These are phyloP conservation scores for Trachurus trachurus DNA, from an alignment of 2,797 vertebrate genomes.

Conservation along the genomic window DNA sequence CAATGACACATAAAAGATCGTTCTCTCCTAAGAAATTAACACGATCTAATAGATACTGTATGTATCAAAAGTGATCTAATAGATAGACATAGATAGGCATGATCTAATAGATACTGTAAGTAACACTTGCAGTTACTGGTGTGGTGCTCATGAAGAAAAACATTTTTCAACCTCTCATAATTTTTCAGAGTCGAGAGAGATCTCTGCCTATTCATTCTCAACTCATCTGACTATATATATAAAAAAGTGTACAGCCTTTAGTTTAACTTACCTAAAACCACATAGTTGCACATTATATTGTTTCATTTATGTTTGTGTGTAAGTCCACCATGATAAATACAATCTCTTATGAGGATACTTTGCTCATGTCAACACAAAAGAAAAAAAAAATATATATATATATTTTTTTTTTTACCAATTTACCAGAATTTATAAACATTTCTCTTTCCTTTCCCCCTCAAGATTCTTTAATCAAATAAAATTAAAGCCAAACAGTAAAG, in stretches of 20 bases:
- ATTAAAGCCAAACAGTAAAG: constrained; percentile 2
- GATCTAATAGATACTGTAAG: constrained; percentile 50
- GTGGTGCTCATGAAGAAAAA: constrained; percentile 9
- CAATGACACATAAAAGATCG: constrained; percentile 52
- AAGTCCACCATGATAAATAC: neutral
- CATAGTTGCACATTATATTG: neutral
- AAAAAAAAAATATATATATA: constrained; percentile 1
- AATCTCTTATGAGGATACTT: neutral
- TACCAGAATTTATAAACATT: neutral
- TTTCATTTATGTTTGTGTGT: constrained; percentile 11
- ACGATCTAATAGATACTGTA: constrained; percentile 51
- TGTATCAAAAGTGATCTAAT: constrained; percentile 35
- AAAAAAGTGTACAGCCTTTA: neutral
- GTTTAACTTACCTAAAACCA: constrained; percentile 22
- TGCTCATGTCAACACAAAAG: neutral
- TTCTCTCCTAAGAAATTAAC: constrained; percentile 50
- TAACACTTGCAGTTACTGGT: constrained; percentile 9
- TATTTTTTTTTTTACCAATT: no score
- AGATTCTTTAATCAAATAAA: constrained; percentile 10
- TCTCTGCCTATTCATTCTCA: constrained; percentile 16
- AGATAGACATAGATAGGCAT: no score
- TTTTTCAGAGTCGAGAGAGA: constrained; percentile 1
- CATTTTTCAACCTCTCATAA: constrained; percentile 27
- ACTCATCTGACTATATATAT: neutral
- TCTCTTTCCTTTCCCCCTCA: neutral